phyloP scores from a whole-genome alignment of 2,797 vertebrate genomes.

The Pseudomugil gertrudae region DNA sequence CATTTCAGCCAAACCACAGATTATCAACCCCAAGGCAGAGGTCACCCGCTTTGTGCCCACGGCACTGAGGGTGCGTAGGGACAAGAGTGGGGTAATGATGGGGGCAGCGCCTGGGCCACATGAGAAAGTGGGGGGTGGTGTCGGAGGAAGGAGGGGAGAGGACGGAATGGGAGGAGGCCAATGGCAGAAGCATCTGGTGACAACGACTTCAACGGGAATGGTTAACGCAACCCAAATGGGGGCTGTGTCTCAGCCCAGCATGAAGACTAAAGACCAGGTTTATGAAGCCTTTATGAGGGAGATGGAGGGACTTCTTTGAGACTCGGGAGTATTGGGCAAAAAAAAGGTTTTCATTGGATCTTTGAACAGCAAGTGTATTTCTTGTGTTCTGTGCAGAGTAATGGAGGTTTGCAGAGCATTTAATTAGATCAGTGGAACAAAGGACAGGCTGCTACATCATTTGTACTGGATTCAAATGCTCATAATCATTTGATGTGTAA shows the following conservation, averaged over 20 bases:
- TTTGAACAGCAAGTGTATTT: constrained; percentile 22
- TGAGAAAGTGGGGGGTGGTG: constrained; percentile 51
- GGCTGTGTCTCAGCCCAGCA: constrained; percentile 82
- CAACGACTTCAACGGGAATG: constrained; percentile 75
- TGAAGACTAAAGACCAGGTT: constrained; percentile 98
- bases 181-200: constrained; percentile 70
- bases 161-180: constrained; percentile 53
- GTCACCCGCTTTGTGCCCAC: constrained; percentile 97
- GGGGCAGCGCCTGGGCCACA: constrained; percentile 42
- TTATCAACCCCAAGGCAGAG: constrained; percentile 96
- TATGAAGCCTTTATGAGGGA: constrained; percentile 99
- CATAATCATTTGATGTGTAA: constrained; percentile 18
- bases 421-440: constrained; percentile 20
- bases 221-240: constrained; percentile 67
- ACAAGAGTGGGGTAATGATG: constrained; percentile 79
- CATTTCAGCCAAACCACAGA: constrained; percentile 98
- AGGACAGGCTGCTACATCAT: constrained; percentile 1
- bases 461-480: constrained; percentile 16
- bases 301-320: constrained; percentile 96
- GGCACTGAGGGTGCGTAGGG: constrained; percentile 90
- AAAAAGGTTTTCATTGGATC: not conserved
- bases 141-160: constrained; percentile 63
- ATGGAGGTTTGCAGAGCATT: constrained; percentile 25
- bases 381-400: constrained; percentile 38
- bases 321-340: not conserved